Evolutionary conservation across 2,797 vertebrate species (phyloP), one percentile per base, ranked within the genome.

Genomic region (Sternotherus odoratus): DNA sequence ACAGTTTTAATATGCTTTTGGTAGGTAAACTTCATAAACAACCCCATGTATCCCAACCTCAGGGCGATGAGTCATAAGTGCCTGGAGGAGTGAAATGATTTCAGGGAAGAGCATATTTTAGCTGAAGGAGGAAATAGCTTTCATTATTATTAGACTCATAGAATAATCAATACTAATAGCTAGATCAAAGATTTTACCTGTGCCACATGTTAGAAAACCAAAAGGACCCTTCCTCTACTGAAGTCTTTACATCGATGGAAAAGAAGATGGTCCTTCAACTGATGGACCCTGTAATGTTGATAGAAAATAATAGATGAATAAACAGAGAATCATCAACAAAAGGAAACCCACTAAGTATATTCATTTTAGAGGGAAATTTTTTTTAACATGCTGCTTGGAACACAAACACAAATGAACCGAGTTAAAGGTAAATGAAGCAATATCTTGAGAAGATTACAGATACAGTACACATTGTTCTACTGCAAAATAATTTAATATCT

Each of bases 141-240:
- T 95, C 96, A 97, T 97, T 97, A 97, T 95, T 95, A 95, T 97
- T 92, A 96, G 91, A 95, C 5, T 95, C 93, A 83, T 80, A 94
- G 93, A 94, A 88, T 90, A 94, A 91, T 97, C 95, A 77, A 96
- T 94, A 84, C 84, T 95, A 97, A 97, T 93, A 96, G 56, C 92
- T 94, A 79, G 81, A 96, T 94, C 74, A 93, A 63, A 81, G 54
- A 28, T 53, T 77, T 85, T 92, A 91, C 69, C 39, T 89, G 87
- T 72, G 86, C 63, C 66, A 97, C 91, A 84, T 94, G 79, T 87
- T 85, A 93, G 69, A 93, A 95, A 87, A 91, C 60, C 54, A 88
- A 57, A 75, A n/a, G 63, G 39, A 12, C 4, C 2, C 50, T 83
- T 93, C 91, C 94, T 82, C 74, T 79, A 91, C 92, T 95, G 92